Evolutionary conservation across 1,140 invertebrate species (phyloP), one percentile per base, ranked within the genome.

Genomic region (Euura saliciscinereae): DNA sequence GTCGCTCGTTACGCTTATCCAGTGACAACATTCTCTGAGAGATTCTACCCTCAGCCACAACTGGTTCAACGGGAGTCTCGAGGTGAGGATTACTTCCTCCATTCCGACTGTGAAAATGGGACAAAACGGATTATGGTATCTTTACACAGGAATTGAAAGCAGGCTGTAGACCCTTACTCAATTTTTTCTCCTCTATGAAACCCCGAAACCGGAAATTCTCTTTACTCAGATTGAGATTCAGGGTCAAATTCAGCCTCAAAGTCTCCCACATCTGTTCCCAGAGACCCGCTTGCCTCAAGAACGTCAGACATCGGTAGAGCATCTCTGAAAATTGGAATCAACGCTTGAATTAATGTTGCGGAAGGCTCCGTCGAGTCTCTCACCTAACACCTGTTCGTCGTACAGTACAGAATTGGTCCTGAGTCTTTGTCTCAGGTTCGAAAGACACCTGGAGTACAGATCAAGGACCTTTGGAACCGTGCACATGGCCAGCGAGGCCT

Each of bases 41-140:
- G 88, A 89, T 79, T 93, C 92, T 43, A 91, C 86, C 72, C 92
- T 87, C 43, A 91, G 83, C 92, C 92, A 93, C 44, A 93, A 83
- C 76, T 92, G 90, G 75, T 91, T 89, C 74, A 92, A 85, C 3
- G 92, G 92, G 71, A 93, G 80, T 71, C 89, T 89, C 4, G 91
- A 92, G 44, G 86, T 86, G 66, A 93, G 81, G 73, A 93, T 88
- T 4, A 90, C 77, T 79, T 93, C 91, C 82, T 93, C 92, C 79
- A 90, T 86, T 45, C 90, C 90, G 46, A 90, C 84, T 88, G 44
- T 28, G 6, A 77, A 78, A 81, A 75, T 72, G 44, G 28, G 28
- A 28, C 0, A 28, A 28, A 28, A 28, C 28, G 28, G 28, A 28
- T 28, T 28, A 28, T 28, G 45, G 10, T 69, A 69, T 69, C 44